These are phyloP conservation scores for Pseudomyrmex concolor DNA, from an alignment of 1,140 invertebrate species.

Conservation along the genomic window DNA sequence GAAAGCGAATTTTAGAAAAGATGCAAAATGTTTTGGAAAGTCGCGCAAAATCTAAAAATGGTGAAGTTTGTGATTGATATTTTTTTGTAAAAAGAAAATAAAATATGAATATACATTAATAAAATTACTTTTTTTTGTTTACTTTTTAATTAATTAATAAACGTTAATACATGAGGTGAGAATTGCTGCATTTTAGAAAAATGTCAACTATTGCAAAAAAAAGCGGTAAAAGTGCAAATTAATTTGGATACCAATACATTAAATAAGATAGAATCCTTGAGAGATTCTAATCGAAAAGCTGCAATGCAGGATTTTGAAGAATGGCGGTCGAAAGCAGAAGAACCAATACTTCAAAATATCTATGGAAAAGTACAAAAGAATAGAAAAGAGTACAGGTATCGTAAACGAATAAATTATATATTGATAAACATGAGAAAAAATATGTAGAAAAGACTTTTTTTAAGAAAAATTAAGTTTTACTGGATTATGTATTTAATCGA, in stretches of 20 bases:
- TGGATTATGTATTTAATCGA: background rate
- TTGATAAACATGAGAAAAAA: background rate
- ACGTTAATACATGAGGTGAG: conserved; percentile 6
- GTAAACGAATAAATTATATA: background rate
- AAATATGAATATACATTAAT: background rate
- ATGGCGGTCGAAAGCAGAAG: conserved; percentile 85
- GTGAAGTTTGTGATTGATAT: conserved; percentile 75
- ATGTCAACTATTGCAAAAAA: conserved; percentile 82
- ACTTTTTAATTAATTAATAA: conserved; percentile 5
- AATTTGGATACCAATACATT: conserved; percentile 85
- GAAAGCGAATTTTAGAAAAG: conserved; percentile 85
- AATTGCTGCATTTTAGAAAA: conserved; percentile 74
- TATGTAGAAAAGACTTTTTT: background rate
- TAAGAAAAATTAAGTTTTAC: background rate
- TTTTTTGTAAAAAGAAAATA: background rate
- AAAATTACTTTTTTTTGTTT: conserved; percentile 2
- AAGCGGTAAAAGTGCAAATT: conserved; percentile 88
- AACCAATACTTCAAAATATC: conserved; percentile 73
- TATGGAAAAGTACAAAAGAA: conserved; percentile 74
- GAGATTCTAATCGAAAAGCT: conserved; percentile 86
- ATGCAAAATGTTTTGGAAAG: conserved; percentile 83
- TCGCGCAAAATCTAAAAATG: conserved; percentile 84
- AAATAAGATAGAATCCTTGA: conserved; percentile 86
- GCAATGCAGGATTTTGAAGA: conserved; percentile 89
- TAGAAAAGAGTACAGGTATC: conserved; percentile 75